phyloP scores from a whole-genome alignment of 2,113 vertebrate genomes.

The Blennius ocellaris region DNA sequence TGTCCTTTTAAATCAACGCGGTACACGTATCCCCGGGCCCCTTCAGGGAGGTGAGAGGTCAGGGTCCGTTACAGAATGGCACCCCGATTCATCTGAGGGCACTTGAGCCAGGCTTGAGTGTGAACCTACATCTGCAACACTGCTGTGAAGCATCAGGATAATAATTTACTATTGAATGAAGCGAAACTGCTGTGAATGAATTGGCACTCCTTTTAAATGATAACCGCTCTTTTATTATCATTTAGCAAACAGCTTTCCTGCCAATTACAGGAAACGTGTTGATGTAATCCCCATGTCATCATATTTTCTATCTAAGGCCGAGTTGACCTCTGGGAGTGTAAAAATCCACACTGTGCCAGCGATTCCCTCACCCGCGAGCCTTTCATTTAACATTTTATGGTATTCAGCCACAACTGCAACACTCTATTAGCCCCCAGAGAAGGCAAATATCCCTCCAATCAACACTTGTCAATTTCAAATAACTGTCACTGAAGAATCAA shows the following conservation, averaged over 20 bases:
- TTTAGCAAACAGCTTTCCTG: constrained; percentile 20
- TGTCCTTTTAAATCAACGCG: constrained; percentile 61
- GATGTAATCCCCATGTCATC: constrained; percentile 26
- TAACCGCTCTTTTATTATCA: background rate
- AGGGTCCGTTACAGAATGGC: constrained; percentile 50
- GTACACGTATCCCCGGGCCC: constrained; percentile 16
- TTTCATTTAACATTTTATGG: constrained; percentile 5
- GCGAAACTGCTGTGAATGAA: constrained; percentile 4
- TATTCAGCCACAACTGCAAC: background rate
- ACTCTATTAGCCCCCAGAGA: constrained; percentile 14
- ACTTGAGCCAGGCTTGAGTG: constrained; percentile 9
- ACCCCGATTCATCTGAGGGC: constrained; percentile 21
- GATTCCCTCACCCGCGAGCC: constrained; percentile 10
- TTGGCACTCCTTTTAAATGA: background rate
- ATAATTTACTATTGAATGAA: constrained; percentile 24
- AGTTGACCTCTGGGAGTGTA: constrained; percentile 33
- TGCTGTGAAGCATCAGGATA: constrained; percentile 18
- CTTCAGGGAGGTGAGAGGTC: constrained; percentile 58
- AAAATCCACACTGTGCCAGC: constrained; percentile 16
- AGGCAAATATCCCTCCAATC: constrained; percentile 25
- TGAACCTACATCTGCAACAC: constrained; percentile 1
- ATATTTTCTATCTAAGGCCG: constrained; percentile 5
- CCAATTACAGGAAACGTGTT: constrained; percentile 7
- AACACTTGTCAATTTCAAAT: constrained; percentile 30
- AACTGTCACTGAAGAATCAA: constrained; percentile 34